phyloP scores from a whole-genome alignment of 2,113 vertebrate species.

The Nycticebus coucang region DNA sequence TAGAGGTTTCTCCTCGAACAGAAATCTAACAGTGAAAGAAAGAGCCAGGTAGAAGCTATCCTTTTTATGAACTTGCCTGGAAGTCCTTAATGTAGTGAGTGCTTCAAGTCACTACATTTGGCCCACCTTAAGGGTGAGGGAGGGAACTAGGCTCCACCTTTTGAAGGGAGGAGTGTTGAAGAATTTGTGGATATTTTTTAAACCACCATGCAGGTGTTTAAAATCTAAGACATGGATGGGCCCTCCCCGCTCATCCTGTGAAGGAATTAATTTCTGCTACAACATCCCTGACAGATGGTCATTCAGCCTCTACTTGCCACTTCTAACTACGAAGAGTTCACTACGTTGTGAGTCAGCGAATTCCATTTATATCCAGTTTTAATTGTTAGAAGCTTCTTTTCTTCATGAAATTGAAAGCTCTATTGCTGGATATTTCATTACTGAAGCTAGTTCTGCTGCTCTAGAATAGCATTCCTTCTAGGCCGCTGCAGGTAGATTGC shows the following conservation, averaged over 20 bases:
- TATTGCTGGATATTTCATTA: not conserved
- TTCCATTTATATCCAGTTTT: constrained; percentile 42
- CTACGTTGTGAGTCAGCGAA: not conserved
- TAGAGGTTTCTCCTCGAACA: not conserved
- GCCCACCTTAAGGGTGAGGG: not conserved
- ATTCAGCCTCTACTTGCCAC: not conserved
- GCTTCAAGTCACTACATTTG: not conserved
- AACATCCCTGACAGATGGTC: constrained; percentile 48
- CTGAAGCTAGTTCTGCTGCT: not conserved
- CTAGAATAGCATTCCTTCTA: not conserved
- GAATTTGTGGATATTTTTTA: not conserved
- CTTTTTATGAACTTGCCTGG: not conserved
- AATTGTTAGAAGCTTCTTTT: constrained; percentile 55
- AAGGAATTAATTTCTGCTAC: constrained; percentile 7
- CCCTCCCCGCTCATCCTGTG: not conserved
- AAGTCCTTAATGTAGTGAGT: not conserved
- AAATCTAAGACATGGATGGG: not conserved
- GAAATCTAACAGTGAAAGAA: not conserved
- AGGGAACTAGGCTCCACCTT: not conserved
- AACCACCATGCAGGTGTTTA: not conserved
- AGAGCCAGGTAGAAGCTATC: not conserved
- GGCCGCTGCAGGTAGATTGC: too few species aligned
- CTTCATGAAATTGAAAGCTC: constrained; percentile 29
- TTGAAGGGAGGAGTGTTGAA: not conserved
- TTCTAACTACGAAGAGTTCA: not conserved